Percentiles rank a stretch among this genome's conserved stretches.
These are phyloP conservation scores for Branchipolynoe longqiensis DNA, from an alignment of 2,888 invertebrate species.

Conservation along the genomic window DNA sequence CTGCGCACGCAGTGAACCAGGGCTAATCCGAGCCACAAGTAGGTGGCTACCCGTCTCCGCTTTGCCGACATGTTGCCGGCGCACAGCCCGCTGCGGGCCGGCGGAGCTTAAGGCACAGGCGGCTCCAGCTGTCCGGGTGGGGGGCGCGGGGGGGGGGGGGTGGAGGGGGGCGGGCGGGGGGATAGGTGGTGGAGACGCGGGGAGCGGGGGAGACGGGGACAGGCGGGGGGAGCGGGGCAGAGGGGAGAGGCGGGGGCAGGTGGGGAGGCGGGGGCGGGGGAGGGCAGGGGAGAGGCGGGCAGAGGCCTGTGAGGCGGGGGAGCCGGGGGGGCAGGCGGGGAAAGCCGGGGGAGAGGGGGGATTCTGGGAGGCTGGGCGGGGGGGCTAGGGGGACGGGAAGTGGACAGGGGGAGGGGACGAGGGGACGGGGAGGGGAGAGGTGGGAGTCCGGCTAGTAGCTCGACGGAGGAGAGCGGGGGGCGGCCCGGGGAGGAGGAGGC, in stretches of 20 bases:
- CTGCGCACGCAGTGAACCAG: constrained; percentile 50
- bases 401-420: not conserved
- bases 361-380: not conserved
- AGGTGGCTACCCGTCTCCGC: constrained; percentile 42
- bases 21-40: constrained; percentile 51
- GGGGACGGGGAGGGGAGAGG: not conserved
- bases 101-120: not conserved
- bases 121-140: constrained; percentile 13
- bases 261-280: no score
- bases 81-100: not conserved
- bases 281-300: not conserved
- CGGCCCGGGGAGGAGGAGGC: not conserved
- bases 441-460: not conserved
- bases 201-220: not conserved
- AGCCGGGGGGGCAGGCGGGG: not conserved
- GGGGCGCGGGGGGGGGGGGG: not conserved
- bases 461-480: not conserved
- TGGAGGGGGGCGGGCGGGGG: not conserved
- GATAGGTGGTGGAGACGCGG: not conserved
- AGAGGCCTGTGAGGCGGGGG: not conserved
- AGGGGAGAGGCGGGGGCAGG: not conserved
- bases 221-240: not conserved
- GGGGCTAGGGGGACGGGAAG: not conserved
- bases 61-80: constrained; percentile 27
- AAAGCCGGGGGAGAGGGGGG: not conserved